Evolutionary conservation across 2,888 invertebrate species (phyloP), one percentile per base, ranked within the genome.

Genomic region (Diachrysia chrysitis): DNA sequence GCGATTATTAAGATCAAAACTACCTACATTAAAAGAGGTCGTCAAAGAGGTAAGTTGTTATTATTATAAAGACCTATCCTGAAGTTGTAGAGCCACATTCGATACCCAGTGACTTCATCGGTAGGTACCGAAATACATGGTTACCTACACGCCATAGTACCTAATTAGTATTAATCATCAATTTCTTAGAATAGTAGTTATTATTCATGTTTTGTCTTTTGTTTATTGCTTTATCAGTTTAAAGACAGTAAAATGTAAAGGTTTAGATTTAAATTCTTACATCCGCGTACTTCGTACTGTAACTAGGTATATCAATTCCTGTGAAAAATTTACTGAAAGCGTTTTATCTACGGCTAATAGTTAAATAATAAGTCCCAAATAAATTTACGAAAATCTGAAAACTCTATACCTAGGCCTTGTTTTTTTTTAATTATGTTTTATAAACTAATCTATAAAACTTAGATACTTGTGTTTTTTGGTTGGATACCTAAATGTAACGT

Each of bases 21-120:
- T n/a, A n/a, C n/a, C n/a, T n/a, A n/a, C n/a, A n/a, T n/a, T 82
- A 83, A 85, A 12, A 6, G 14, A 14, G 10, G 25, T 16, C n/a
- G 14, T 7, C 2, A 37, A 14, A 12, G 14, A 37, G 14, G 37
- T 37, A 37, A 14, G 16, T 37, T 4, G 37, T 14, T 37, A 37
- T 37, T 29, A 29, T 29, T 29, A 7, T 29, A 29, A 29, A 29
- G 29, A 4, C 7, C n/a, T n/a, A n/a, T n/a, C n/a, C n/a, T n/a
- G n/a, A n/a, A n/a, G 5, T 5, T 25, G 5, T 29, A 29, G 2
- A 29, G 2, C 7, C 7, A 29, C 29, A 29, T 29, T 29, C 32
- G 10, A 32, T 1, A 10, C 32, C 32, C 32, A 32, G 32, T 32
- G 32, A 32, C 10, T 32, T 32, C 32, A 32, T 32, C 32, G 37